Evolutionary conservation across 2,113 vertebrate genomes (phyloP), one percentile per base, ranked within the genome.

Genomic region (Notarius quadriscutis): DNA sequence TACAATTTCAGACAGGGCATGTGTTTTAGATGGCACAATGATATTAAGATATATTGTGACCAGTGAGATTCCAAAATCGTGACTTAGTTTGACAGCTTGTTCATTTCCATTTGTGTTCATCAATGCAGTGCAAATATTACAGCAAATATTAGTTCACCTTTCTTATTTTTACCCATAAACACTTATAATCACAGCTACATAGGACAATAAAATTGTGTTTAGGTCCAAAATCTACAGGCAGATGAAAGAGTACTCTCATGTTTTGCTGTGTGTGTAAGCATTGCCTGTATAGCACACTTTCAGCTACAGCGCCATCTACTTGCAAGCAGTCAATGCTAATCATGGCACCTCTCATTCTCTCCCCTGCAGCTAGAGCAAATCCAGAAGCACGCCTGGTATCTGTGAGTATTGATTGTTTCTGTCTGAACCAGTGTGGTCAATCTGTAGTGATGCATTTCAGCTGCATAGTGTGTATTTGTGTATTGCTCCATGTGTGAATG

Each of bases 321-420:
- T 91, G 87, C 84, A 79, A 90, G 87, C 91, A 93, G 88, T 89
- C 92, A 89, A 74, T 88, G 89, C 88, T 94, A 94, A 94, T 91
- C 48, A 88, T 87, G 87, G 90, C 89, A 92, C 93, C 92, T 95
- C 90, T 92, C 91, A 84, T 92, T 82, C 91, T 90, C 89, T 92
- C 86, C 87, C 83, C 91, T 91, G 91, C 94, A 97, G 97, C 95
- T 97, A 93, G 97, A 98, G 90, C 95, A 96, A 91, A 97, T 97
- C 91, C 96, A 97, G 95, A 98, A 97, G 92, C 97, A 98, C 63
- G 94, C 96, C 88, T 98, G 97, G 97, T 98, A 97, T 93, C 94
- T 95, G 97, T 98, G 93, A 97, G 97, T 97, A 95, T 88, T 48
- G 20, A 1, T 87, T 71, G 84, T 75, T 84, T 22, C 41, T 84